Conservation (phyloP, 1,140 invertebrate genomes). For the Aphaenogaster ashmeadi region DNA sequence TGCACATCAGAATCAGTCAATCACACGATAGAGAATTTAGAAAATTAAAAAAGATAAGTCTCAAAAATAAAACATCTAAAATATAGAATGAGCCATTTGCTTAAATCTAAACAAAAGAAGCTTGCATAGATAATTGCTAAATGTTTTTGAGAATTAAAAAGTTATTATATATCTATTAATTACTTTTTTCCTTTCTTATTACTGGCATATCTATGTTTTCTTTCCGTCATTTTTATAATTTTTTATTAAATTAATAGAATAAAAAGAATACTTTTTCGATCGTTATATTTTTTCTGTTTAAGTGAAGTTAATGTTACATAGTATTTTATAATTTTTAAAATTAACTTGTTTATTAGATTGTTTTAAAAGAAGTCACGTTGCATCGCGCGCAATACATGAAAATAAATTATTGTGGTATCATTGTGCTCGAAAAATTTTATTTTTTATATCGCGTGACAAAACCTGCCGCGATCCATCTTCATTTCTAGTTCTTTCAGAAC, state of each 20-base stretch:
- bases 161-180: not conserved
- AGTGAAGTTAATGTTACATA: not conserved
- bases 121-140: not conserved
- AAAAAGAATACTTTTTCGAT: not conserved
- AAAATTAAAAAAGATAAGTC: conserved; percentile 9
- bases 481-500: conserved; percentile 11
- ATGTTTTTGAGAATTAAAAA: not conserved
- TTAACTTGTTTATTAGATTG: not conserved
- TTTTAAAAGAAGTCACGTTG: not conserved
- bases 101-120: not conserved
- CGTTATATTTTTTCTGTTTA: not conserved
- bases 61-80: conserved; percentile 2
- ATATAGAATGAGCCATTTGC: not conserved
- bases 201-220: too few species aligned
- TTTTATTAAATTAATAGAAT: not conserved
- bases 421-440: not conserved
- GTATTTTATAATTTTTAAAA: not conserved
- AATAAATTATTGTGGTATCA: not conserved
- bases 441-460: not conserved
- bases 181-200: not conserved
- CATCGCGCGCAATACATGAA: not conserved
- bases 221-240: not conserved
- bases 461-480: not conserved
- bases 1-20: conserved; percentile 16
- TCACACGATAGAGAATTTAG: not conserved